Evolutionary conservation across 2,888 invertebrate species (phyloP).

Genomic region (Epiblema foenella): DNA sequence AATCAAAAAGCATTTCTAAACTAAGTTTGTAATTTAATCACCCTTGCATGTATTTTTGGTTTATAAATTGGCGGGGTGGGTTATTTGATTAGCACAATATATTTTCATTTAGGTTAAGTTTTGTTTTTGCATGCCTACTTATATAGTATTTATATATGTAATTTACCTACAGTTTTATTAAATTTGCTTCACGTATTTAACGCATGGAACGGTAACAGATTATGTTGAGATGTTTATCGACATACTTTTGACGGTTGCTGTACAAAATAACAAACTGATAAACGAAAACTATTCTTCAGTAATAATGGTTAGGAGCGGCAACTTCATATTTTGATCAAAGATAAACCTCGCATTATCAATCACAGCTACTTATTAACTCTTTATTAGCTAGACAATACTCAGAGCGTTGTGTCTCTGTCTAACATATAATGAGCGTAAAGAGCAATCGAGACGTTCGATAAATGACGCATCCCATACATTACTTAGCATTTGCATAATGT

Average conservation of each 20-base stretch:
- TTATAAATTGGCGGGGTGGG: too few species aligned
- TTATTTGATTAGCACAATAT: too few species aligned
- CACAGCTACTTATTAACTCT: slow-evolving; percentile 11
- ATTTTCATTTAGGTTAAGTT: too few species aligned
- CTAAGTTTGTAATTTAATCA: too few species aligned
- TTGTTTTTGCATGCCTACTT: too few species aligned
- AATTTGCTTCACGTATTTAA: too few species aligned
- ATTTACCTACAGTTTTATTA: too few species aligned
- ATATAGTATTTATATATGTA: too few species aligned
- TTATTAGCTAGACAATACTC: not conserved
- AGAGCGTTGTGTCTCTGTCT: not conserved
- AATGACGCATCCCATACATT: not conserved
- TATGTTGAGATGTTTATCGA: not conserved
- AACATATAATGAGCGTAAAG: not conserved
- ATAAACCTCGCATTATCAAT: slow-evolving; percentile 2
- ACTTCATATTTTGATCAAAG: slow-evolving; percentile 10
- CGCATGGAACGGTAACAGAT: not conserved
- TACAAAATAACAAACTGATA: not conserved
- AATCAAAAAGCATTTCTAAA: too few species aligned
- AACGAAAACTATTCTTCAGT: slow-evolving; percentile 1
- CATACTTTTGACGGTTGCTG: not conserved
- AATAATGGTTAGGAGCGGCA: not conserved
- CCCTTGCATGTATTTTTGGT: too few species aligned
- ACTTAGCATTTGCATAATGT: slow-evolving; percentile 16
- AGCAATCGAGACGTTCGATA: not conserved